Percentiles rank a stretch among this genome's conserved stretches.
Conservation (phyloP, 2,797 vertebrate species). For the Ateles fusciceps region DNA sequence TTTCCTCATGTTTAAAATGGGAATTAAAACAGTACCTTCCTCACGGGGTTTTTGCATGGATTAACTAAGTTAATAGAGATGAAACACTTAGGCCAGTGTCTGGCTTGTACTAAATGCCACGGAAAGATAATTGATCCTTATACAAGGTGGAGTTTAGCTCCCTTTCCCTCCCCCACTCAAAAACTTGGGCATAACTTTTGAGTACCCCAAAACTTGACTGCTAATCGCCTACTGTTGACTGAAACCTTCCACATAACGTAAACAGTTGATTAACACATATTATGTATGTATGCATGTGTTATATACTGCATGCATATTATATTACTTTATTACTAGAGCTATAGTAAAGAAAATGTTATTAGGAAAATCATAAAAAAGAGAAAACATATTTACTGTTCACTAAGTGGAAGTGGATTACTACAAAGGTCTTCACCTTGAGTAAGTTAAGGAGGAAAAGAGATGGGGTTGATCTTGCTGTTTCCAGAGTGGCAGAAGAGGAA, state of each 20-base stretch:
- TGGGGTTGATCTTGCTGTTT: background rate
- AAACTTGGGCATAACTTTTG: background rate
- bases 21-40: background rate
- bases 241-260: background rate
- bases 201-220: background rate
- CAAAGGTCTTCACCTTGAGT: background rate
- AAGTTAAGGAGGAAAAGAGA: background rate
- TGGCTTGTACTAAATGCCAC: background rate
- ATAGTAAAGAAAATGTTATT: background rate
- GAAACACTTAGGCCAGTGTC: background rate
- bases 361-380: background rate
- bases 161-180: background rate
- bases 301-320: background rate
- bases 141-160: background rate
- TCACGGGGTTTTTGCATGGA: background rate
- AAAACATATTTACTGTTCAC: background rate
- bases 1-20: background rate
- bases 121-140: background rate
- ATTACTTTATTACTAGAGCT: background rate
- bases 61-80: background rate
- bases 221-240: background rate
- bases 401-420: background rate
- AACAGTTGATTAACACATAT: background rate
- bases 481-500: background rate
- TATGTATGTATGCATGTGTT: background rate